Percentiles rank a stretch among this genome's conserved stretches.
phyloP scores from a whole-genome alignment of 1,140 invertebrate genomes.

The Brevipalpus yothersi region DNA sequence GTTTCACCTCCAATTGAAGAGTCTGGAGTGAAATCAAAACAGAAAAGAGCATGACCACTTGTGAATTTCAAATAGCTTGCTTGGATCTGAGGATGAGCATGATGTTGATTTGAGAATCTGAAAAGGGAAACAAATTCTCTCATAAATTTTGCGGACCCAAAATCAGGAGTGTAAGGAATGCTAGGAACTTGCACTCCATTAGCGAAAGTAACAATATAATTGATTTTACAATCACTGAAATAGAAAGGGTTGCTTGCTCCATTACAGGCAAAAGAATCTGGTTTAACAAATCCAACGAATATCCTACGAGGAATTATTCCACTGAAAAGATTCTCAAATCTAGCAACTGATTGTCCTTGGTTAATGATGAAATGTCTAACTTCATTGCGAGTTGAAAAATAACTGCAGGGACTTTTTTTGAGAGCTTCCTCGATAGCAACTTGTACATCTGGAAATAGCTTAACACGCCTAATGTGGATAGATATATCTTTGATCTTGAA shows the following conservation, averaged over 20 bases:
- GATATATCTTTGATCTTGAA: neutral
- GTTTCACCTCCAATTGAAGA: neutral
- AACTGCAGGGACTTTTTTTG: neutral
- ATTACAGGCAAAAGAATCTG: neutral
- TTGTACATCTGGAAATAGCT: neutral
- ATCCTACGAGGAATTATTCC: slow-evolving; percentile 2
- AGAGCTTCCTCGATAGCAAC: neutral
- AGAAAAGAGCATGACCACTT: neutral
- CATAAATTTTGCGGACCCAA: slow-evolving; percentile 1
- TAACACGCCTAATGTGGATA: neutral
- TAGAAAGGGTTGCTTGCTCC: neutral
- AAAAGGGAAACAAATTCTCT: neutral
- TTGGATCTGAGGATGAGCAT: neutral
- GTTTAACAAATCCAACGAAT: slow-evolving; percentile 3
- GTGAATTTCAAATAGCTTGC: neutral
- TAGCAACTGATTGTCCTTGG: too few relatives aligned
- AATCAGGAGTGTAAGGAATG: slow-evolving; percentile 1
- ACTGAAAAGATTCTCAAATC: slow-evolving; percentile 6
- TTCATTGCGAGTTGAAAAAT: neutral
- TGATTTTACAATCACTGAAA: slow-evolving; percentile 4
- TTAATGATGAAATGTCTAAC: neutral
- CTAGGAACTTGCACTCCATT: slow-evolving; percentile 2
- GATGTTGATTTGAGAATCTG: neutral
- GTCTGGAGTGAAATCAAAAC: neutral
- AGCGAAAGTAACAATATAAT: slow-evolving; percentile 2